Evolutionary conservation across 2,888 invertebrate genomes (phyloP), one percentile per base, ranked within the genome.

Genomic region (Lasius platythorax): DNA sequence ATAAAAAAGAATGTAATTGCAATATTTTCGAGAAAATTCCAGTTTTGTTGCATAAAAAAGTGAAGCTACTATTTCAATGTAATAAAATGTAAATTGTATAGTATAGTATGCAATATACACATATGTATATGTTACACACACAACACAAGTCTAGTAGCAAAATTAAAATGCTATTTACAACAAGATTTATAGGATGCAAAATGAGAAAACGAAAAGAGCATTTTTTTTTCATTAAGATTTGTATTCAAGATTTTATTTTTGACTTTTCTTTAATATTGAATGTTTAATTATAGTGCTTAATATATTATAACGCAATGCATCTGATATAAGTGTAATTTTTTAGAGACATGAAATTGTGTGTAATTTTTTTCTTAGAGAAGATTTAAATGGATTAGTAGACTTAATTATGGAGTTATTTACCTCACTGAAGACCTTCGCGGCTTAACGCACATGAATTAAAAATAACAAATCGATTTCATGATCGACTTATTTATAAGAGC

Each of bases 391-490:
- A 81, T 81, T 81, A 23, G n/a, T 67, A 58, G 30, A 78, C 79
- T 81, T 81, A 81, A 81, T 81, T 81, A 63, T 73, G 79, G 73
- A 81, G 79, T 81, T 81, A 81, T 81, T 81, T 81, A 81, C 61
- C 73, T 81, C 79, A 81, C 33, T 61, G 72, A 72, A 58, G 73
- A 23, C 79, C 79, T 81, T 81, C 79, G 73, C 79, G 61, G 79
- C 79, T 63, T 73, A 72, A 81, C 73, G 73, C 73, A 73, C 79
- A 73, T 61, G 33, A 61, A 73, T 81, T 61, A 81, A 81, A 81
- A 81, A 73, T 73, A 81, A 81, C 43, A 63, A 81, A 81, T 81
- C 79, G 79, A 81, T 79, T 79, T 79, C 72, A 79, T 81, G 79
- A 81, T 81, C 79, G 73, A 50, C 73, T 81, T 81, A 81, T 81